A percentile compares a stretch with the other conserved stretches of the same genome.
Evolutionary conservation across 2,888 invertebrate species (phyloP).

Genomic region (Andrena dorsata): DNA sequence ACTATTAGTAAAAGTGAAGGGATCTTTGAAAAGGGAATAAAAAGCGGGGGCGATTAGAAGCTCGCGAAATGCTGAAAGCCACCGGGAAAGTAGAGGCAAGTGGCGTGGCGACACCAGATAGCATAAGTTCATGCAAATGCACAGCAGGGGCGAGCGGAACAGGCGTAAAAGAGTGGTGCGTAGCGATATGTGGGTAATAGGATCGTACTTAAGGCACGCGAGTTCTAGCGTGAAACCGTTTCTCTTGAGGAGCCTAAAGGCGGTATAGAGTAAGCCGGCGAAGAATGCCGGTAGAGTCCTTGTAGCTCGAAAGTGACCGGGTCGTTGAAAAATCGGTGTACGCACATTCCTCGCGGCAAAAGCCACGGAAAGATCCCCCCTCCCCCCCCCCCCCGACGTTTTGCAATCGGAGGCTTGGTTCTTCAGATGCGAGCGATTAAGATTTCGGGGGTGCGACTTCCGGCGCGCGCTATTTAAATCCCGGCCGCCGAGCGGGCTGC

Average conservation of each 20-base stretch:
- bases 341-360: too few species aligned
- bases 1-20: too few species aligned
- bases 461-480: constrained; percentile 16
- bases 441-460: constrained; percentile 14
- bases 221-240: not conserved
- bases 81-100: constrained; percentile 4
- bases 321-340: too few species aligned
- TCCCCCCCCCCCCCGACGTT: not conserved
- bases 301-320: too few species aligned
- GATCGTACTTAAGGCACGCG: not conserved
- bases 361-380: too few species aligned
- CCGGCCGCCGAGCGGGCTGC: not conserved
- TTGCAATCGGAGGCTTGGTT: not conserved
- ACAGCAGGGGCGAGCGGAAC: constrained; percentile 1
- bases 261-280: too few species aligned
- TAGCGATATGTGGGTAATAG: not conserved
- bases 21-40: not conserved
- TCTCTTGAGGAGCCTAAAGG: not conserved
- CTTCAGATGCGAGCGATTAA: not conserved
- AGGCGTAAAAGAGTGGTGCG: not conserved
- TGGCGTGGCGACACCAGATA: constrained; percentile 3
- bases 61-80: not conserved
- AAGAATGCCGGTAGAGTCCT: too few species aligned
- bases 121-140: constrained; percentile 1
- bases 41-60: not conserved